Percentiles rank a stretch among this genome's conserved stretches.
These are phyloP conservation scores for Lepidochitona cinerea DNA, from an alignment of 2,888 invertebrate genomes.

Conservation along the genomic window DNA sequence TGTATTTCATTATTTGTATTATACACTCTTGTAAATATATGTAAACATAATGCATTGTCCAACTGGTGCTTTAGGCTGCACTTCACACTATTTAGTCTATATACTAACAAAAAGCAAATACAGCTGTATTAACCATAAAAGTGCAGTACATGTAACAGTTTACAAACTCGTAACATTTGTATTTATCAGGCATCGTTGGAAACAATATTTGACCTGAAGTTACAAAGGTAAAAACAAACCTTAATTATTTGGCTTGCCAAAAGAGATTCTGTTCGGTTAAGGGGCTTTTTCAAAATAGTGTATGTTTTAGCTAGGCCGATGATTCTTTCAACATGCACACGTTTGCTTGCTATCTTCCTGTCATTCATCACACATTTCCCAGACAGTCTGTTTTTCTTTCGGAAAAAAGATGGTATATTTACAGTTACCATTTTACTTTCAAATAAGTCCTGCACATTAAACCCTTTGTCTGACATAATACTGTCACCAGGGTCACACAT, in stretches of 20 bases:
- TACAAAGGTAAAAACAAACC: slow-evolving; percentile 2
- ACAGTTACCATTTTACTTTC: slow-evolving; percentile 25
- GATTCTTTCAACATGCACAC: slow-evolving; percentile 39
- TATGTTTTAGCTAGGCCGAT: slow-evolving; percentile 36
- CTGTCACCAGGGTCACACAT: slow-evolving; percentile 36
- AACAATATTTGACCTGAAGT: slow-evolving; percentile 4
- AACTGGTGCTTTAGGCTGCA: too few relatives aligned
- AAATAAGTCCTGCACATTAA: slow-evolving; percentile 38
- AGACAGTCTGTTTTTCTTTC: slow-evolving; percentile 36
- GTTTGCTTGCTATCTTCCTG: slow-evolving; percentile 35
- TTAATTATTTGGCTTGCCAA: background rate
- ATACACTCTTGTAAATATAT: background rate
- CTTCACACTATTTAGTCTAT: too few relatives aligned
- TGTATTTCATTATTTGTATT: background rate
- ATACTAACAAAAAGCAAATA: background rate
- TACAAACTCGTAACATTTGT: background rate
- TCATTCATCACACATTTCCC: slow-evolving; percentile 29
- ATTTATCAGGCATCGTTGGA: background rate
- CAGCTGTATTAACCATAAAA: background rate
- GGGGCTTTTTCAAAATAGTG: slow-evolving; percentile 25
- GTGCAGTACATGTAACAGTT: background rate
- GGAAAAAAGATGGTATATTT: slow-evolving; percentile 38
- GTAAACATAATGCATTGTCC: too few relatives aligned
- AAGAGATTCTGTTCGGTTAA: slow-evolving; percentile 11
- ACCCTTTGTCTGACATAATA: slow-evolving; percentile 34